phyloP scores from a whole-genome alignment of 1,140 invertebrate species.

The Pogonomyrmex californicus region DNA sequence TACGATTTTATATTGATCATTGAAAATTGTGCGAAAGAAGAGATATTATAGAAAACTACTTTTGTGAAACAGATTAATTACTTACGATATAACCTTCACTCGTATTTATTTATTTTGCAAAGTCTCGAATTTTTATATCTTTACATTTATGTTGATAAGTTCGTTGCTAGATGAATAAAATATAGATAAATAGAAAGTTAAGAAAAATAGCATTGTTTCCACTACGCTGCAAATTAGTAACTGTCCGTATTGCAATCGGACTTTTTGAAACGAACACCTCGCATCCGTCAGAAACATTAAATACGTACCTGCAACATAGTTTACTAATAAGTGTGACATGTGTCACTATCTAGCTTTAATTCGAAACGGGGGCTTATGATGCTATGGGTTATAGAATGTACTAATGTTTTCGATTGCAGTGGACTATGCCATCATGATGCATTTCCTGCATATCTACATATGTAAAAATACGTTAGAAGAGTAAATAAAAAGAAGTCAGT shows the following conservation, averaged over 20 bases:
- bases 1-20: neutral
- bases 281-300: slow-evolving; percentile 63
- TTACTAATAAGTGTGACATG: neutral
- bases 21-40: neutral
- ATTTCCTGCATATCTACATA: no score
- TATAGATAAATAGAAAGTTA: neutral
- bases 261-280: slow-evolving; percentile 32
- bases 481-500: no score
- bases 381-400: no score
- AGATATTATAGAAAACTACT: slow-evolving; percentile 3
- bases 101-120: neutral
- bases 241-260: neutral
- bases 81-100: neutral
- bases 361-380: neutral
- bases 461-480: no score
- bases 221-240: neutral
- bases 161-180: neutral
- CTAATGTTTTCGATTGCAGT: no score
- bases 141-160: slow-evolving; percentile 4
- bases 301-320: slow-evolving; percentile 79
- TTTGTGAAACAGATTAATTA: neutral
- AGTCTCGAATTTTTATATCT: slow-evolving; percentile 34
- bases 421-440: no score
- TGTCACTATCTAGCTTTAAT: slow-evolving; percentile 62
- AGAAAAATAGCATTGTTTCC: slow-evolving; percentile 11